Conservation (phyloP, 2,797 vertebrate species). For the Adrianichthys oophorus region DNA sequence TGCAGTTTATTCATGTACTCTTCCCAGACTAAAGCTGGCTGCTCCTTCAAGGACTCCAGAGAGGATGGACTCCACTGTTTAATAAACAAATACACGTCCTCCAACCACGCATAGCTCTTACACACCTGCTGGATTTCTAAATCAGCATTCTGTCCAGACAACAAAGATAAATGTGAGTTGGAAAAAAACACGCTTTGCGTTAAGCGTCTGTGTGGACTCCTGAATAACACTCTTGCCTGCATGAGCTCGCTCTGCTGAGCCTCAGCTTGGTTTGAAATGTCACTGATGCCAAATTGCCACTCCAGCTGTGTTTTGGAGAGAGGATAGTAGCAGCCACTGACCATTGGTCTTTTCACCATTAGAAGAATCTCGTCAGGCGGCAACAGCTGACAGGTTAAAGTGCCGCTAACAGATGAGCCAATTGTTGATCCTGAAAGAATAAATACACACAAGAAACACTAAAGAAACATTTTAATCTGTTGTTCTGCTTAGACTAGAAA, state of each 20-base stretch:
- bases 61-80: conserved; percentile 64
- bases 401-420: conserved; percentile 4
- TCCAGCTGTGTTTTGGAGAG: conserved; percentile 68
- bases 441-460: background rate
- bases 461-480: background rate
- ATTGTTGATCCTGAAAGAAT: background rate
- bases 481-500: too few relatives aligned
- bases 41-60: conserved; percentile 68
- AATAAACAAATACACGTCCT: conserved; percentile 65
- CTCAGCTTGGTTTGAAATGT: conserved; percentile 54
- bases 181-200: background rate
- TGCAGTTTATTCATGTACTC: conserved; percentile 66
- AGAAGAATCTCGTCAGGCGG: conserved; percentile 26
- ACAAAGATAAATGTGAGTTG: background rate
- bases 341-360: conserved; percentile 56
- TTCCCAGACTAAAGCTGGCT: conserved; percentile 63
- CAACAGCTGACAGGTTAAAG: conserved; percentile 32
- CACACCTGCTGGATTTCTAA: conserved; percentile 74
- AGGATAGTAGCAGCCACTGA: conserved; percentile 66
- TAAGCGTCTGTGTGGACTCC: background rate
- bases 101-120: conserved; percentile 71
- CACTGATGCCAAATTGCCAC: conserved; percentile 68
- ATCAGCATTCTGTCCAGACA: conserved; percentile 68
- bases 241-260: conserved; percentile 55
- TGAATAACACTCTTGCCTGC: conserved; percentile 61